These are phyloP conservation scores for Helobdella robusta DNA, from an alignment of 2,888 invertebrate species.

Conservation along the genomic window DNA sequence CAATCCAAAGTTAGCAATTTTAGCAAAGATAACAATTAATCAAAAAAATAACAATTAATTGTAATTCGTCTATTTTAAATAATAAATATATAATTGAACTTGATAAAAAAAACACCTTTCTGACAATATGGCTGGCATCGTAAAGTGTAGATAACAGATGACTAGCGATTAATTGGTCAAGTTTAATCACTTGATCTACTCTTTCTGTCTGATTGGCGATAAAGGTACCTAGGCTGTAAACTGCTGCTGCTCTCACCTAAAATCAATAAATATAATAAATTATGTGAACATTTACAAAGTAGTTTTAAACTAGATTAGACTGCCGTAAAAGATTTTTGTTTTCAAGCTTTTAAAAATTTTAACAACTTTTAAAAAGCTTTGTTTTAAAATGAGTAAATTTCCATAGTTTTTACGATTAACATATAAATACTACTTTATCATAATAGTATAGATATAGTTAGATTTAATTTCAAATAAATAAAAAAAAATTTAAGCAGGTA, in stretches of 20 bases:
- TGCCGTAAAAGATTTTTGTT: too few species aligned
- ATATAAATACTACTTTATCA: too few species aligned
- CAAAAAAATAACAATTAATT: background rate
- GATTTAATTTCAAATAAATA: too few species aligned
- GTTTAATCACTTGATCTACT: slow-evolving; percentile 82
- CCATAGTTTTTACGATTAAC: too few species aligned
- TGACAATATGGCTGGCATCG: slow-evolving; percentile 80
- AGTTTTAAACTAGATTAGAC: too few species aligned
- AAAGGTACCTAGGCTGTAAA: slow-evolving; percentile 87
- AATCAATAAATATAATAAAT: too few species aligned
- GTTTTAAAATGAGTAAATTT: slow-evolving; percentile 1
- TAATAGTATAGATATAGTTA: too few species aligned
- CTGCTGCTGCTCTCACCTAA: slow-evolving; percentile 78
- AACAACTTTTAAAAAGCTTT: too few species aligned
- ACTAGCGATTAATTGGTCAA: slow-evolving; percentile 84
- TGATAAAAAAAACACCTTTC: slow-evolving; percentile 52
- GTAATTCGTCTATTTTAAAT: background rate
- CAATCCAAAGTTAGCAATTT: too few species aligned
- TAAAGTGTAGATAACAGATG: slow-evolving; percentile 66
- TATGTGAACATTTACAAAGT: too few species aligned
- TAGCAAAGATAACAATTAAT: background rate
- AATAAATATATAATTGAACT: background rate
- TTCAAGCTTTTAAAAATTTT: too few species aligned
- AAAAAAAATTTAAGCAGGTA: too few species aligned
- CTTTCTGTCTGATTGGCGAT: slow-evolving; percentile 67